Evolutionary conservation across 2,888 invertebrate genomes (phyloP).

Genomic region (Mantis religiosa): DNA sequence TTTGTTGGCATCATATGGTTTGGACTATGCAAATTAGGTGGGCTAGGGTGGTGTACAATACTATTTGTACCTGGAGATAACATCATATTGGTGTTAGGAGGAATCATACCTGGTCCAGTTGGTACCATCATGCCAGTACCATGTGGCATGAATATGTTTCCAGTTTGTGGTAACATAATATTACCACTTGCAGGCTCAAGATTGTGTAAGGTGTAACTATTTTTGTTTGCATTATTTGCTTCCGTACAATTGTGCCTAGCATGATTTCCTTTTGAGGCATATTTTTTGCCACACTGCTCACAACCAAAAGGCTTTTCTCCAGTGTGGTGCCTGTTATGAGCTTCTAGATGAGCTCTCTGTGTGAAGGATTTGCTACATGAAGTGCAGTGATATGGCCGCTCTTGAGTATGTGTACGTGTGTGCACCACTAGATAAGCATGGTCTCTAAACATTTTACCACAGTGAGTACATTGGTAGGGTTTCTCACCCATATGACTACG

Average conservation of each 20-base stretch:
- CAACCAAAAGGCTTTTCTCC: constrained; percentile 1
- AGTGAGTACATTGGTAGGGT: constrained; percentile 18
- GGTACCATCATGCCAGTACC: background rate
- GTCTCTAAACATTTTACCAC: constrained; percentile 16
- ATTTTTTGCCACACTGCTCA: background rate
- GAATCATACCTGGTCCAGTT: background rate
- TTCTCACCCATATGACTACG: constrained; percentile 2
- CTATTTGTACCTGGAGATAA: background rate
- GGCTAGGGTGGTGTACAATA: background rate
- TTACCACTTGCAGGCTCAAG: background rate
- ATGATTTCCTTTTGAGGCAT: background rate
- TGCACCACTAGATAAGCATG: background rate
- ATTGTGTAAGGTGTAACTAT: background rate
- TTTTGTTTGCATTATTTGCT: background rate
- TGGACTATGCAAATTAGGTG: background rate
- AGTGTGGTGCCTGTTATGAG: background rate
- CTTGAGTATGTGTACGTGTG: background rate
- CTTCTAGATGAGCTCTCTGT: background rate
- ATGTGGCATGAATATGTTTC: background rate
- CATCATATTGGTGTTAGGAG: background rate
- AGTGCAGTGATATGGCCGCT: background rate
- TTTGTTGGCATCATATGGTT: background rate
- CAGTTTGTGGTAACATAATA: background rate
- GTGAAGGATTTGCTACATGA: background rate
- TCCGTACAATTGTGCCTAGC: background rate